Base-by-base conservation (phyloP, 2,797 vertebrate species). In the Austrolebias charrua region DNA sequence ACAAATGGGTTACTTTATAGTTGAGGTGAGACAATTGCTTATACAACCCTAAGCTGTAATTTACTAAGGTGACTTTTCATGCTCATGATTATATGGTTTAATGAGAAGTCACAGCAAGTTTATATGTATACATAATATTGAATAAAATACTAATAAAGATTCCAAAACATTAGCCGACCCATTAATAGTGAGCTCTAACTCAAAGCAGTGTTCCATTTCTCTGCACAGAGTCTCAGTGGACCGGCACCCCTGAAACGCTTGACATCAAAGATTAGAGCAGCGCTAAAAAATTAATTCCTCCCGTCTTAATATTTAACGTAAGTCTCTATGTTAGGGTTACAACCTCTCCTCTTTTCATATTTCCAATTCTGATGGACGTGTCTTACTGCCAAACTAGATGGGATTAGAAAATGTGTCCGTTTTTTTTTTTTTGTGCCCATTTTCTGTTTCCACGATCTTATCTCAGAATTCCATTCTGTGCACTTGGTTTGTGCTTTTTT, bases 221-320 rank as follows among this genome's bases (percentile, higher is more conserved):
- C 4, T 24, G 52, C 74, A 66, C 51, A 55, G 15, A 55, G 67
- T 63, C 62, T 64, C 53, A 61, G 44, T 55, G 55, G 66, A 61
- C 29, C 10, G 4, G 19, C 56, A 65, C 71, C 57, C 78, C 68
- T 63, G 57, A 71, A 80, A 70, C 15, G 31, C 63, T 66, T 44
- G 54, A 57, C 74, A 75, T 86, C 66, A 67, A 74, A 79, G 78
- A 83, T 82, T 73, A 78, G 59, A 71, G 51, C 9, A 15, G 19
- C 18, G 46, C 63, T 86, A 49, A 89, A 90, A 88, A 73, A 76
- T 86, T 52, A 4, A 90, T 86, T 73, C 40, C 35, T 11, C 59
- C 51, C 38, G 28, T 82, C 66, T 89, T 74, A 88, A 89, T 91
- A 84, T 89, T 91, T 87, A 86, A 84, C 73, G 53, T 6, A 62